These are phyloP conservation scores for Ceyx margarethae DNA, from an alignment of 2,113 vertebrate species.

Conservation along the genomic window DNA sequence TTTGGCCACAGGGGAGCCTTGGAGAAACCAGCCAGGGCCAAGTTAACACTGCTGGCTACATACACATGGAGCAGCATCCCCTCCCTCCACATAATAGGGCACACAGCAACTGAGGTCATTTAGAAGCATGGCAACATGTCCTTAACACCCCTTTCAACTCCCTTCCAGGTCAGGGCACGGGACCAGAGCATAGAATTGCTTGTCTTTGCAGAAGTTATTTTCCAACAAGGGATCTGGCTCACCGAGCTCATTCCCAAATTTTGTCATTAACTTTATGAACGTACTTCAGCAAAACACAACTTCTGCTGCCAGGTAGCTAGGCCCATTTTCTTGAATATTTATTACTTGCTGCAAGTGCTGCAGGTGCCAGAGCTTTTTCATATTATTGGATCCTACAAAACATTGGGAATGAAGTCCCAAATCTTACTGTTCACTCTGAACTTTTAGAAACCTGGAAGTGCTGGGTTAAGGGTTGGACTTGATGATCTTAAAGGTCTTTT, in stretches of 20 bases:
- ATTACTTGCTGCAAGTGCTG: not conserved
- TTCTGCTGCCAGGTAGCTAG: not conserved
- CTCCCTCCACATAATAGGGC: not conserved
- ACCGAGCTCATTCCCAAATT: not conserved
- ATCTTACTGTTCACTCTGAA: not conserved
- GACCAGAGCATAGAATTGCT: not conserved
- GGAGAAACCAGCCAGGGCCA: not conserved
- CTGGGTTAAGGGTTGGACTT: too few species aligned
- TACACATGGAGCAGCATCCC: not conserved
- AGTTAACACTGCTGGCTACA: not conserved
- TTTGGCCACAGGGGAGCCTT: conserved; percentile 45
- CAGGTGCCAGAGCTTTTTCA: not conserved
- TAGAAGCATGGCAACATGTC: not conserved
- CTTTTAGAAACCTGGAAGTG: not conserved
- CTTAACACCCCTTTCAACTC: not conserved
- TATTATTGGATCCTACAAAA: not conserved
- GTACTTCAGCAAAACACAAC: not conserved
- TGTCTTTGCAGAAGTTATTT: not conserved
- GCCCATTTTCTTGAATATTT: not conserved
- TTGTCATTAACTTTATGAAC: not conserved
- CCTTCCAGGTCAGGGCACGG: not conserved
- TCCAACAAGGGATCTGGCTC: not conserved
- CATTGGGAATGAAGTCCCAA: not conserved
- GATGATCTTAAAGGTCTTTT: not conserved
- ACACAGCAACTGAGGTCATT: not conserved